Base-by-base conservation (phyloP, 35 echinoderm and acorn worm genomes). In the Apostichopus japonicus region DNA sequence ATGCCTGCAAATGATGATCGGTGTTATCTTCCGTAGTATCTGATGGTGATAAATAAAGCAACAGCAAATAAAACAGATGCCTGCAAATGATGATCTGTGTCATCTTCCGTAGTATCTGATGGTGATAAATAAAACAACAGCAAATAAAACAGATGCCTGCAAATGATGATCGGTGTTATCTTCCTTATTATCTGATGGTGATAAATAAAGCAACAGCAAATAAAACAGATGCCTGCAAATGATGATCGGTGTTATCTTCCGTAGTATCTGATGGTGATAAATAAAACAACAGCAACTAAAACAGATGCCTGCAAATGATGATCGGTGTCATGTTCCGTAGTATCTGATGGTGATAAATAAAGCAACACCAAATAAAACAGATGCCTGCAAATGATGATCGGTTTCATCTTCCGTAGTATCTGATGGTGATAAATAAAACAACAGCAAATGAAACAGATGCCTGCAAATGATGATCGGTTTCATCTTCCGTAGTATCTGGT, bases 111-210 rank as follows among this genome's bases (percentile, higher is more conserved):
- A 27, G 25, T 27, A 27, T 27, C 25, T 27, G 25, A 27, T 27
- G 25, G 25, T 27, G 25, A 27, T 27, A 27, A 27, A 27, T 27
- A 27, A 27, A 27, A 27, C 25, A 27, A 27, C n/a, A n/a, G n/a
- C n/a, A n/a, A n/a, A n/a, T n/a, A n/a, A n/a, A n/a, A n/a, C n/a
- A 88, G 86, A 87, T 11, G 65, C 56, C 33, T 72, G 86, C 56
- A 87, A 23, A 24, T 58, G 6, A 5, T 63, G 14, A 65, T 87
- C 54, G 7, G 25, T 5, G 11, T 61, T 56, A 72, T 51, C 57
- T 59, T 72, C 19, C 23, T 0, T 27, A 27, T 0, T 27, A 27
- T 27, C 25, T 27, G 25, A 27, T 27, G 25, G 25, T 27, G 25
- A 27, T 27, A 27, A 27, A 27, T 27, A 27, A 27, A 27, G 1